A percentile compares a stretch with the other conserved stretches of the same genome.
These are phyloP conservation scores for Bergia puertoricense DNA, from an alignment of 92 coral and sea anemone genomes.

Conservation along the genomic window DNA sequence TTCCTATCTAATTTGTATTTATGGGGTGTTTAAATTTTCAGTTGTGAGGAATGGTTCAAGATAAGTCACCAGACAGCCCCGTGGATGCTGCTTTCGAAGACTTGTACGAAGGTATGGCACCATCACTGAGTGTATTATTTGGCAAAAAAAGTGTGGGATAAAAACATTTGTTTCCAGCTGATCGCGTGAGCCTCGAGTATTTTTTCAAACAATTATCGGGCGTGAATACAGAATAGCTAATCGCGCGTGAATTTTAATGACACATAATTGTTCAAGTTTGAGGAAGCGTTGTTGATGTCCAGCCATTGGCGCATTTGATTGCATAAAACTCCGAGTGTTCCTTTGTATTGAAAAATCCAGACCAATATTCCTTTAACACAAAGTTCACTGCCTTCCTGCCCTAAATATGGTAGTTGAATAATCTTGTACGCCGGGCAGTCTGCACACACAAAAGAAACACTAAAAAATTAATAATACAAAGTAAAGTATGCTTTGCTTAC, in stretches of 20 bases:
- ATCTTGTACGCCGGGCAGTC: neutral
- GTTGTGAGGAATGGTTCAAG: conserved; percentile 35
- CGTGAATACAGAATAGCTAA: neutral
- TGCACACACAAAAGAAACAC: neutral
- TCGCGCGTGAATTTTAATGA: conserved; percentile 5
- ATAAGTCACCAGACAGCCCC: conserved; percentile 34
- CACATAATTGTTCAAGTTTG: conserved; percentile 8
- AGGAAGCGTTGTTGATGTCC: conserved; percentile 20
- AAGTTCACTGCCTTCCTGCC: neutral
- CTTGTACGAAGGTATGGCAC: conserved; percentile 26
- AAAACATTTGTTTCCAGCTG: conserved; percentile 3
- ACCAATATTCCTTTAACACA: conserved; percentile 21
- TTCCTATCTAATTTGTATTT: neutral
- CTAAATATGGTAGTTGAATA: conserved; percentile 12
- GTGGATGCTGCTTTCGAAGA: conserved; percentile 39
- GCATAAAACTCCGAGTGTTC: conserved; percentile 33
- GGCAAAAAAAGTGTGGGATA: neutral
- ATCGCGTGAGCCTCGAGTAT: conserved; percentile 23
- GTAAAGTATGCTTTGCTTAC: neutral
- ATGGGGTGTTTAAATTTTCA: neutral
- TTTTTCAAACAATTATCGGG: neutral
- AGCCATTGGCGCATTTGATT: conserved; percentile 29
- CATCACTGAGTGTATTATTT: neutral
- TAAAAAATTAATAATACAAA: neutral
- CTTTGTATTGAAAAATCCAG: neutral